These are phyloP conservation scores for Capitella teleta DNA, from an alignment of 1,140 invertebrate species.

Conservation along the genomic window DNA sequence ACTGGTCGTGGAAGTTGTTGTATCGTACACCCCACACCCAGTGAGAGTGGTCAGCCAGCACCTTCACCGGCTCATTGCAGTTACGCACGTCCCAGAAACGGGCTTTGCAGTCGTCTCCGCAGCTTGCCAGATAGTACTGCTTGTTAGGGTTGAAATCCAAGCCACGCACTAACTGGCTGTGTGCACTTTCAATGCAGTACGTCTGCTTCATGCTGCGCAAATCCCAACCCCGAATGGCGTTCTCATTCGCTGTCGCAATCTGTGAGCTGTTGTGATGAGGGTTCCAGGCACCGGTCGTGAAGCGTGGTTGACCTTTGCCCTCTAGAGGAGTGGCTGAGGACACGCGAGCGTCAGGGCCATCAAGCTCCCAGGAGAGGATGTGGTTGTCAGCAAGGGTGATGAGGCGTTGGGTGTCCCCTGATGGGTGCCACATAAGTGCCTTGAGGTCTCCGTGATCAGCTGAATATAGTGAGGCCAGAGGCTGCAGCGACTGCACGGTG, in stretches of 20 bases:
- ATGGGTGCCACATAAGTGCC: constrained; percentile 83
- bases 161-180: constrained; percentile 77
- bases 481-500: constrained; percentile 26
- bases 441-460: too few relatives aligned
- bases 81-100: constrained; percentile 94
- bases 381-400: constrained; percentile 65
- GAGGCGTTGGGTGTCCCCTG: constrained; percentile 55
- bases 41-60: constrained; percentile 81
- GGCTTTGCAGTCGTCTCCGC: constrained; percentile 85
- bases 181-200: constrained; percentile 75
- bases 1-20: constrained; percentile 92
- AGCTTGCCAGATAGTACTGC: constrained; percentile 83
- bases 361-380: constrained; percentile 54
- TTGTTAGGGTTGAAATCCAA: constrained; percentile 94
- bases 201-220: constrained; percentile 55
- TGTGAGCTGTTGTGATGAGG: constrained; percentile 79
- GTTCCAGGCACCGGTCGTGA: constrained; percentile 82
- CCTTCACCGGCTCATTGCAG: constrained; percentile 60
- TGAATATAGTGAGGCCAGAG: constrained; percentile 34
- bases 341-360: constrained; percentile 35
- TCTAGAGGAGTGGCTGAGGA: constrained; percentile 34
- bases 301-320: constrained; percentile 58
- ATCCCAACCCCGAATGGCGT: constrained; percentile 76
- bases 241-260: constrained; percentile 72
- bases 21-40: constrained; percentile 92